Base-by-base conservation (phyloP, 2,888 invertebrate species). In the Plemyria rubiginata region DNA sequence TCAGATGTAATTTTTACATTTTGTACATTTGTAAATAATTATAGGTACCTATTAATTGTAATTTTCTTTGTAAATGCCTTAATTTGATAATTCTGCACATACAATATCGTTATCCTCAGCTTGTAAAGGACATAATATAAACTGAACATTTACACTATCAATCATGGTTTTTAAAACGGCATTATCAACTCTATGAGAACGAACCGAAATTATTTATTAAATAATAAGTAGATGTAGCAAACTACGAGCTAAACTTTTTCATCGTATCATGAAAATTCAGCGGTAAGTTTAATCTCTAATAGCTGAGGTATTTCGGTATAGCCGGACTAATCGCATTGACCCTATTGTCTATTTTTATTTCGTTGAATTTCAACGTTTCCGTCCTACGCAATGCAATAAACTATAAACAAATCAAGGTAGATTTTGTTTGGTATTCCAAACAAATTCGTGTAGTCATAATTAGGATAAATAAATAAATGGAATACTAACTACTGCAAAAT, bases 371-470 rank as follows among this genome's bases (percentile, higher is more conserved):
- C 68, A 70, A 63, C 70, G 72, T 67, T 66, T 64, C 67, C 60
- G 54, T 63, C 81, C 80, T 75, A 83, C 83, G 75, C 81, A 62
- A 68, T 76, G 77, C 77, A 78, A 79, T 80, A 82, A 81, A 76
- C 78, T 75, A 80, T 81, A 80, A 80, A 81, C 79, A 77, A 81
- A 74, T 78, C 76, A 78, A 79, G 80, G 82, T 73, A 75, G 70
- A 62, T 63, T 58, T 52, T 51, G 50, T 74, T 74, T 71, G 48
- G 28, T 52, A 70, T 76, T 71, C 70, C 60, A 71, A 73, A 70
- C 68, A 70, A 63, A 77, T 77, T 76, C 61, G 43, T 69, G 75
- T 81, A 38, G 8, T 7, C 9, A 9, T 38, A 77, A 60, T 67
- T 66, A 51, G 22, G 46, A 40, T 11, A 13, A 59, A 59, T 59